phyloP scores from a whole-genome alignment of 2,797 vertebrate genomes.

The Trichosurus vulpecula region DNA sequence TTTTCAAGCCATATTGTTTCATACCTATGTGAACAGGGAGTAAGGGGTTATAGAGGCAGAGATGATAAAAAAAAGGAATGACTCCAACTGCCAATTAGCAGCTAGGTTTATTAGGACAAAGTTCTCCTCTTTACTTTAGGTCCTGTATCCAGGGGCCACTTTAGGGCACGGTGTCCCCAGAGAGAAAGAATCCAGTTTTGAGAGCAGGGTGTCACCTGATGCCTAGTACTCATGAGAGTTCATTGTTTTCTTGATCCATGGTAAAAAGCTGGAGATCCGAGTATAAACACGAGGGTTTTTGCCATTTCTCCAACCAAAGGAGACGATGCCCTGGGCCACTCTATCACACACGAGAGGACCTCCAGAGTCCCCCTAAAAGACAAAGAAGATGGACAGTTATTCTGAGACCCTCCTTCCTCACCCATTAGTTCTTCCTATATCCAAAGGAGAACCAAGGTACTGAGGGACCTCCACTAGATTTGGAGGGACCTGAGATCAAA shows the following conservation, averaged over 20 bases:
- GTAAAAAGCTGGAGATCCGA: conserved; percentile 41
- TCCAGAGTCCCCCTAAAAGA: background rate
- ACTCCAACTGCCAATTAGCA: background rate
- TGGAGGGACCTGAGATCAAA: background rate
- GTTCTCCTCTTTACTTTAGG: background rate
- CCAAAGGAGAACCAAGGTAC: background rate
- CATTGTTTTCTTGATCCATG: conserved; percentile 67
- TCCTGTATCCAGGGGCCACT: background rate
- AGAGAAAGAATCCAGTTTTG: background rate
- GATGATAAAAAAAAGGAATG: background rate
- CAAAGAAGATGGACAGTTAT: background rate
- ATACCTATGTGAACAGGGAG: background rate
- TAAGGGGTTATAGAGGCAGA: background rate
- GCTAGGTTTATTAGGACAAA: background rate
- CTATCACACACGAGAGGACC: conserved; percentile 42
- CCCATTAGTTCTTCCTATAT: fast-evolving
- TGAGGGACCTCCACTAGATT: background rate
- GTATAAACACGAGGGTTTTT: background rate
- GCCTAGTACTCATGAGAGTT: background rate
- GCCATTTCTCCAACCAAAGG: fast-evolving
- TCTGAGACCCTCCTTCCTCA: background rate
- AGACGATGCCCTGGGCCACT: conserved; percentile 60
- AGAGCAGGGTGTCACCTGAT: background rate
- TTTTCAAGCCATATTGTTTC: background rate
- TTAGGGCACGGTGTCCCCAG: background rate